Percentiles rank a stretch among this genome's conserved stretches.
Evolutionary conservation across 53 echinoderm and acorn worm species (phyloP).

Genomic region (Patiria pectinifera): DNA sequence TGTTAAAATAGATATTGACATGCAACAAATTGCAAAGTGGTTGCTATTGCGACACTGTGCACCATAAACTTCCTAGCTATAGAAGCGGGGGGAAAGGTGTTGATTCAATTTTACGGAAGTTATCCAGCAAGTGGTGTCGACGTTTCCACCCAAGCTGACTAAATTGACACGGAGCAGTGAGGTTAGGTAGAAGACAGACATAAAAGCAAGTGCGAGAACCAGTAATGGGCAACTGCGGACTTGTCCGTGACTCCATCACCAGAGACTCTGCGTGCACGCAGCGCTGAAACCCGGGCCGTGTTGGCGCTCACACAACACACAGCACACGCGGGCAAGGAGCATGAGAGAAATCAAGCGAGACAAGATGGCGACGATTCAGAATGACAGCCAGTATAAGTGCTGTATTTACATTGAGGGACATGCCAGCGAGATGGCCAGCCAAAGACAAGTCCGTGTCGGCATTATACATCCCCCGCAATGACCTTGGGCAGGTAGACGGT

Average conservation of each 20-base stretch:
- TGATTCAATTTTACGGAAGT: too few relatives aligned
- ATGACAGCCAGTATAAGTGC: neutral
- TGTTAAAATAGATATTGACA: too few relatives aligned
- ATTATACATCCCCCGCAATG: neutral
- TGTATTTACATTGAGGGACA: neutral
- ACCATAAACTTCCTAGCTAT: too few relatives aligned
- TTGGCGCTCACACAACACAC: neutral
- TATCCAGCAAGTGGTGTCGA: too few relatives aligned
- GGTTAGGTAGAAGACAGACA: neutral
- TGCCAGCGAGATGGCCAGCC: neutral
- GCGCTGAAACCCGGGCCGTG: neutral
- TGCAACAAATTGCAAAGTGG: too few relatives aligned
- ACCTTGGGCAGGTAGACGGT: neutral
- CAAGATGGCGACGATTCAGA: conserved; percentile 35
- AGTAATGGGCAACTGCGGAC: conserved; percentile 21
- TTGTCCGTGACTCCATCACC: neutral
- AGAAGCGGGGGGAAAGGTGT: too few relatives aligned
- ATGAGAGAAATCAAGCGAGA: conserved; percentile 3
- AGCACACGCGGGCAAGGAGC: neutral
- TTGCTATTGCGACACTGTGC: too few relatives aligned
- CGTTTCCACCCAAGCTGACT: neutral
- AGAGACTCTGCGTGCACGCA: neutral
- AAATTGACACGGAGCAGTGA: neutral
- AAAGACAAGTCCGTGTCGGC: neutral
- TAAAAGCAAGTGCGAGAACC: neutral